Base-by-base conservation (phyloP, 2,888 invertebrate species). In the Cataglyphis altisquamis region DNA sequence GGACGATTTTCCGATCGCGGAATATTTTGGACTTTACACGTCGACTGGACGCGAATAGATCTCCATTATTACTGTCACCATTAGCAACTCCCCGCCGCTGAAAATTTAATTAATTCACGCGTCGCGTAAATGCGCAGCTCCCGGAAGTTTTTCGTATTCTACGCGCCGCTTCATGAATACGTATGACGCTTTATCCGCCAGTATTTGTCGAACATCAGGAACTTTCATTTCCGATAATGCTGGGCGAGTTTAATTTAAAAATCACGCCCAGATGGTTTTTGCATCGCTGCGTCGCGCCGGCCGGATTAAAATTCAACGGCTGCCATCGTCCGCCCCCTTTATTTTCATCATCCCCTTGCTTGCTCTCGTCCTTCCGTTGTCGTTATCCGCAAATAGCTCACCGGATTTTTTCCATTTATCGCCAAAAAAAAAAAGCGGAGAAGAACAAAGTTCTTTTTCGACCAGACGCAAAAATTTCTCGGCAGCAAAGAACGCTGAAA, bases 131-230 rank as follows among this genome's bases (percentile, higher is more conserved):
- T 45, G 15, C 45, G 39, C 45, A 45, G 66, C 18, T 77, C 39
- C 57, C 57, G 18, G 18, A 60, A 70, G 45, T 70, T 70, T 78
- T 70, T 36, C 70, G 8, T 36, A 78, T 78, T 70, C 25, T n/a
- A 4, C 12, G 55, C 12, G 21, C 32, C 48, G 36, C 10, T 36
- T 72, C 32, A 78, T 72, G 78, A 78, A 78, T 72, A 78, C 45
- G 72, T 72, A 78, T 78, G 57, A 70, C 41, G 32, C 45, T 78
- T 68, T 45, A 57, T 57, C n/a, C 41, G 57, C 32, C 57, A 70
- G 57, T 78, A 78, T 78, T 78, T 78, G 70, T 78, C 78, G 70
- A 78, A 78, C 70, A 78, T 78, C 70, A 60, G 78, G 36, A 32
- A 78, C 78, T 70, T 70, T 78, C 21, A 70, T 78, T 78, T 78